These are phyloP conservation scores for Hormaphis cornu DNA, from an alignment of 1,140 invertebrate genomes.

Conservation along the genomic window DNA sequence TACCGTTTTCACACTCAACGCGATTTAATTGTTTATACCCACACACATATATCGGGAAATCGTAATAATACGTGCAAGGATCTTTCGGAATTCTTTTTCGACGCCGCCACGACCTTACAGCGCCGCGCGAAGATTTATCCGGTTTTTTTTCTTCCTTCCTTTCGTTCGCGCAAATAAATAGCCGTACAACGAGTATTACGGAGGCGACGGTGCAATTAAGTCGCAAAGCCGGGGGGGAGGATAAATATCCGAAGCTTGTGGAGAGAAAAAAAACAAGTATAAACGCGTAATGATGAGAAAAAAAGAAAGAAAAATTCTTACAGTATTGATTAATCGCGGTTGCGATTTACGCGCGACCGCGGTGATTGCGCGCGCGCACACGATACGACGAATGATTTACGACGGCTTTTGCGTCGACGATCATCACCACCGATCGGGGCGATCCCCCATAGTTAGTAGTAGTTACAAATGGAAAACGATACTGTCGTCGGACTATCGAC, in stretches of 20 bases:
- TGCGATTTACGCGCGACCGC: not conserved
- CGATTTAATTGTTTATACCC: too few species aligned
- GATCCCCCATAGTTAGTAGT: too few species aligned
- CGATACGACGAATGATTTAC: conserved; percentile 9
- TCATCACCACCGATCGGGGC: too few species aligned
- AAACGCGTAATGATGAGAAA: too few species aligned
- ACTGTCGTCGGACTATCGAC: too few species aligned
- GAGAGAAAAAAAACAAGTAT: not conserved
- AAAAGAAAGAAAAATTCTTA: too few species aligned
- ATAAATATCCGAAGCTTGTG: not conserved
- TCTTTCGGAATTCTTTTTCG: conserved; percentile 20
- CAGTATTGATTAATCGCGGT: not conserved
- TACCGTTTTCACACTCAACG: too few species aligned
- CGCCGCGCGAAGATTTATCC: not conserved
- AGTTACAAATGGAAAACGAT: too few species aligned
- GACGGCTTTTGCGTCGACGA: not conserved
- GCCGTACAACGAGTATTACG: not conserved
- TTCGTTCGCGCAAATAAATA: too few species aligned
- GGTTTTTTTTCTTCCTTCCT: not conserved
- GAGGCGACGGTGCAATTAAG: not conserved
- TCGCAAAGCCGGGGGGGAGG: not conserved
- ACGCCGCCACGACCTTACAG: conserved; percentile 11
- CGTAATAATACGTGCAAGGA: not conserved
- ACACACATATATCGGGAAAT: too few species aligned
- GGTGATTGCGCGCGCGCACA: not conserved